Base-by-base conservation (phyloP, 2,888 invertebrate genomes). In the Herminia tarsipennalis region DNA sequence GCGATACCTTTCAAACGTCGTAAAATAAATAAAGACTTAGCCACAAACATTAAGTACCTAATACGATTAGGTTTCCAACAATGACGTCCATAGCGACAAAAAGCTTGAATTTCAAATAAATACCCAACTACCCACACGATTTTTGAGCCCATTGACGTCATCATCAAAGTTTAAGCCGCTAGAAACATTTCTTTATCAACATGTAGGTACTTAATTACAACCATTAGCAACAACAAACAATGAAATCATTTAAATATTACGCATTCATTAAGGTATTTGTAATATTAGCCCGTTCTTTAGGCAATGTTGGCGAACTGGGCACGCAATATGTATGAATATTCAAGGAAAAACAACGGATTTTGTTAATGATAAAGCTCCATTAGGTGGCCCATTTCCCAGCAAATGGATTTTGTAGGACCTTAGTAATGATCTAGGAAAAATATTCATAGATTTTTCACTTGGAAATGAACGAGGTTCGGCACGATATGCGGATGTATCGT, bases 271-370 rank as follows among this genome's bases (percentile, higher is more conserved):
- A 34, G 30, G 47, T 56, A 66, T 52, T 66, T 64, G 55, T 48
- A 60, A 63, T 65, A 60, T 63, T 62, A 62, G 55, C 61, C 66
- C 48, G 68, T 66, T 68, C 69, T 61, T 50, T 64, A 73, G 70
- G 66, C 58, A 67, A 46, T 37, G 36, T 53, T 53, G 47, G 61
- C 47, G 58, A 54, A 42, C 37, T 32, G 29, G 20, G 35, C 79
- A 81, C 80, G 81, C 80, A 74, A 74, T 67, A 60, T 63, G 65
- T 70, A 72, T 70, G 68, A 73, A 78, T 78, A 76, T 73, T 73
- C 67, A 71, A 70, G 67, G n/a, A 66, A 70, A 71, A 73, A 72
- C 73, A 68, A 57, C 48, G 53, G 54, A 62, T 74, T 72, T 71
- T 65, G 56, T 72, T 69, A 76, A 72, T 69, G 56, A 64, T 66